phyloP scores from a whole-genome alignment of 2,888 invertebrate genomes.

The Dastarcus helophoroides region DNA sequence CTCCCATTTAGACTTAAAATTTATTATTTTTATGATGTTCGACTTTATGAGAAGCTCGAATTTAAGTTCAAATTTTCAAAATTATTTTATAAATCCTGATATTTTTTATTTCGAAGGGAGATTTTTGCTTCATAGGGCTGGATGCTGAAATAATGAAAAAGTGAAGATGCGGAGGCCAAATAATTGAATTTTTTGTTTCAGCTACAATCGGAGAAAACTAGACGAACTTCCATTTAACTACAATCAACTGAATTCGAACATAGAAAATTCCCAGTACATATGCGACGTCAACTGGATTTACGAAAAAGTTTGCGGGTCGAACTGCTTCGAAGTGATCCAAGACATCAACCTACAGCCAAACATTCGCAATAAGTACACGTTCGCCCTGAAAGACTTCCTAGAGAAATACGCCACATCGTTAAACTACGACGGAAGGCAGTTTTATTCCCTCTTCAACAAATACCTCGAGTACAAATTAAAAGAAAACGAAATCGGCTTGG shows the following conservation, averaged over 20 bases:
- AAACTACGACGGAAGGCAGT: constrained; percentile 71
- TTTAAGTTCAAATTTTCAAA: too few species aligned
- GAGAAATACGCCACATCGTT: constrained; percentile 60
- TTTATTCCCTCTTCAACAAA: constrained; percentile 58
- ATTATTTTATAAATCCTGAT: too few species aligned
- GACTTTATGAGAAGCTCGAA: too few species aligned
- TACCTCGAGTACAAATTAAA: constrained; percentile 35
- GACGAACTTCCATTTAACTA: constrained; percentile 75
- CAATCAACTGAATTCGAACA: constrained; percentile 48
- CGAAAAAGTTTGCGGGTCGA: constrained; percentile 67
- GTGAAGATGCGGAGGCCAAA: too few species aligned
- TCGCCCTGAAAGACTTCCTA: constrained; percentile 55
- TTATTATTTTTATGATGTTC: too few species aligned
- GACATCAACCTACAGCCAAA: constrained; percentile 53
- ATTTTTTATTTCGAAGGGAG: too few species aligned
- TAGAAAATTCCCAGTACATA: constrained; percentile 57
- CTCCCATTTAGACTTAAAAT: too few species aligned
- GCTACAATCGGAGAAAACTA: constrained; percentile 68
- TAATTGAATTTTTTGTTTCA: constrained; percentile 34
- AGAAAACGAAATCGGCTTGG: constrained; percentile 23
- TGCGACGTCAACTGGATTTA: constrained; percentile 68
- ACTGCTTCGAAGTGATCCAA: constrained; percentile 64
- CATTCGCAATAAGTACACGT: constrained; percentile 37
- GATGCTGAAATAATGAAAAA: too few species aligned
- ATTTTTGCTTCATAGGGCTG: too few species aligned